Evolutionary conservation across 2,113 vertebrate genomes (phyloP).

Genomic region (Ramphastos sulfuratus): DNA sequence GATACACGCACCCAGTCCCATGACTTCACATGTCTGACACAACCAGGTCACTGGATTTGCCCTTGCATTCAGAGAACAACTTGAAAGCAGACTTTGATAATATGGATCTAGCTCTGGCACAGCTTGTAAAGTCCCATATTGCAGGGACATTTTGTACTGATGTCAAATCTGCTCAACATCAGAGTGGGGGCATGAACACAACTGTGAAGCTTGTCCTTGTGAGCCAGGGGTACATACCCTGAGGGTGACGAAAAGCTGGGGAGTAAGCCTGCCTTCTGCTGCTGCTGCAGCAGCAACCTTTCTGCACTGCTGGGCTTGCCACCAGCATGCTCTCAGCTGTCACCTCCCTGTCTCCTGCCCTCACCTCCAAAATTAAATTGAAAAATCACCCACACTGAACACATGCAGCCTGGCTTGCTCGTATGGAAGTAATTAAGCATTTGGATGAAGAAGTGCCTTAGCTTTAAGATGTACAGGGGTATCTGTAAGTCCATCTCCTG

Average conservation of each 20-base stretch:
- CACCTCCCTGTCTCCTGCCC: background rate
- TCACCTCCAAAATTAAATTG: background rate
- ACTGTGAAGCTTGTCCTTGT: background rate
- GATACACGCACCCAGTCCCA: background rate
- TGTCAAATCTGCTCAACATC: background rate
- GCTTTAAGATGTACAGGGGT: background rate
- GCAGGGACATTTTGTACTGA: background rate
- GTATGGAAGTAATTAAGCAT: background rate
- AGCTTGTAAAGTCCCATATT: background rate
- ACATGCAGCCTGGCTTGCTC: background rate
- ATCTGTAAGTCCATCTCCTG: background rate
- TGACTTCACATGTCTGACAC: background rate
- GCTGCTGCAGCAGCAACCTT: background rate
- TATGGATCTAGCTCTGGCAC: background rate
- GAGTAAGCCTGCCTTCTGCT: background rate
- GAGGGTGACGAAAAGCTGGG: fast-evolving
- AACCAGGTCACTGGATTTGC: background rate
- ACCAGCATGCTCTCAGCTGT: background rate
- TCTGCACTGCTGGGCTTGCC: background rate
- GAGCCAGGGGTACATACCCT: fast-evolving
- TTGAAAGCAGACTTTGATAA: background rate
- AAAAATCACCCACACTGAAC: background rate
- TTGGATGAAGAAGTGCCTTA: background rate
- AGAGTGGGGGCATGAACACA: background rate
- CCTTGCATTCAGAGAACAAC: background rate